A percentile compares a stretch with the other conserved stretches of the same genome.
These are phyloP conservation scores for Halyomorpha halys DNA, from an alignment of 1,140 invertebrate species.

Conservation along the genomic window DNA sequence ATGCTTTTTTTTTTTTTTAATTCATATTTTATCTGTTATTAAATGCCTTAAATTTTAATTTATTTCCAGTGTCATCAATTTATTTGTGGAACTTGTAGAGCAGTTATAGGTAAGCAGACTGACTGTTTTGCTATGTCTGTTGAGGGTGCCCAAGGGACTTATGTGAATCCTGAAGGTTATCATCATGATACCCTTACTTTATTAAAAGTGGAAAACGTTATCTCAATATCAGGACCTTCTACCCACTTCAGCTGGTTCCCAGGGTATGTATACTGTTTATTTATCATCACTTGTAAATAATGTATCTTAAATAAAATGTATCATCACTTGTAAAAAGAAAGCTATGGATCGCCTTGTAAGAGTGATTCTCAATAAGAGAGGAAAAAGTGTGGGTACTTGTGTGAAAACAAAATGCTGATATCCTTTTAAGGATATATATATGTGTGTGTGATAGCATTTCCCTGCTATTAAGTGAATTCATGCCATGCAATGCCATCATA, in stretches of 20 bases:
- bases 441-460: too few species aligned
- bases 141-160: conserved; percentile 68
- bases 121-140: conserved; percentile 73
- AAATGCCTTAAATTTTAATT: conserved; percentile 4
- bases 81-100: conserved; percentile 53
- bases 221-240: conserved; percentile 45
- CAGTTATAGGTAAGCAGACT: conserved; percentile 49
- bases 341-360: too few species aligned
- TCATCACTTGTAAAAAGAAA: too few species aligned
- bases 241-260: conserved; percentile 76
- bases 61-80: conserved; percentile 38
- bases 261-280: conserved; percentile 44
- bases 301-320: too few species aligned
- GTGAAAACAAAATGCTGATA: too few species aligned
- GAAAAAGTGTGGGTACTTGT: too few species aligned
- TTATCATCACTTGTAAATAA: background rate
- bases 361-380: too few species aligned
- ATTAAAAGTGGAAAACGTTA: conserved; percentile 47
- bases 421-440: too few species aligned
- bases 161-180: conserved; percentile 67
- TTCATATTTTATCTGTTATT: background rate
- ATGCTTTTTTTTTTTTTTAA: conserved; percentile 23
- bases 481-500: too few species aligned
- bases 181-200: conserved; percentile 75
- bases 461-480: too few species aligned